Evolutionary conservation across 35 echinoderm and acorn worm genomes (phyloP), one percentile per base, ranked within the genome.

Genomic region (Apostichopus japonicus): DNA sequence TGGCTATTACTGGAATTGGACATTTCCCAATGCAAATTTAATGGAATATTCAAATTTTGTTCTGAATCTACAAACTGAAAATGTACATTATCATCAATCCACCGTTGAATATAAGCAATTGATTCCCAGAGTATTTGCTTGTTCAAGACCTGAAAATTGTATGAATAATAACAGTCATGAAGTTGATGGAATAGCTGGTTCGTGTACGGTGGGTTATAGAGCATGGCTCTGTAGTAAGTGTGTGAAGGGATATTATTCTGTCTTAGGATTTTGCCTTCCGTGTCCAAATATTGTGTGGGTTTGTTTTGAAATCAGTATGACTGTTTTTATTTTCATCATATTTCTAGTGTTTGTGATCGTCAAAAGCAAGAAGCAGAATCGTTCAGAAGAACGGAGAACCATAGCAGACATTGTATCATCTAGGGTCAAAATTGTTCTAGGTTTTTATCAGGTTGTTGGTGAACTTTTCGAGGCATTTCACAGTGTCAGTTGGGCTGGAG

Each of bases 181-280:
- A 80, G 17, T 44, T 17, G 5, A 54, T 8, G 27, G 27, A 8
- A 25, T 44, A 11, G 78, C 27, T 21, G 27, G 27, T 33, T 33
- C 27, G 2, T 80, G 78, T 80, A 25, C 78, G 1, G 71, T n/a
- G 11, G 93, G 93, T 8, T 94, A 94, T 53, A 55, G 72, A 56
- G 93, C 72, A n/a, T 91, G 93, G 89, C 51, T 91, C 13, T 91
- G 88, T 65, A 23, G 57, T 21, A 84, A 77, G 25, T 91, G 93
- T 53, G 44, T 16, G 44, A 86, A n/a, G 17, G 62, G 54, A 22
- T 94, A 86, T 75, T 94, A 94, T 65, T 91, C 93, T 22, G 80
- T 80, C 77, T 73, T 92, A 6, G 54, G 63, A 9, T 15, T 70
- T 56, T 94, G 93, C 80, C 6, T 55, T 25, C 55, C 75, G 62